Percentiles rank a stretch among this genome's conserved stretches.
Evolutionary conservation across 2,888 invertebrate species (phyloP).

Genomic region (Acanthopleura granulata): DNA sequence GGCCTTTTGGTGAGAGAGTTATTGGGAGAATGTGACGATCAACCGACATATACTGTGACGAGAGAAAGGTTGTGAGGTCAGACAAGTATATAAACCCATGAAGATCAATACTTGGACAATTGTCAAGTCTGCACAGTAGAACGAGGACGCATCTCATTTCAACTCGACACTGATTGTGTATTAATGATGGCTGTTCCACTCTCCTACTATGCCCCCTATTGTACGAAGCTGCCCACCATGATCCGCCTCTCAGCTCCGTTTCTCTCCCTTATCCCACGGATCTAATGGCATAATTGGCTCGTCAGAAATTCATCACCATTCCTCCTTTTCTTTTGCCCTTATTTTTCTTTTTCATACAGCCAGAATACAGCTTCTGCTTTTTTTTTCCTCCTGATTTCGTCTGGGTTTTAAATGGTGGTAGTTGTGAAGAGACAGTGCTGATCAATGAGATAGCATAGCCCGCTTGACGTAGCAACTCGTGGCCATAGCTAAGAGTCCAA

Average conservation of each 20-base stretch:
- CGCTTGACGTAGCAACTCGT: no score
- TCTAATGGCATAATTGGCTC: conserved; percentile 1
- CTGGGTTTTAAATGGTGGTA: no score
- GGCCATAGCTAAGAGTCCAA: no score
- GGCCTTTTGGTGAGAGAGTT: no score
- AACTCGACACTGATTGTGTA: conserved; percentile 3
- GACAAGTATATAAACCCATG: conserved; percentile 3
- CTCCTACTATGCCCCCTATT: neutral
- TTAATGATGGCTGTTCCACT: conserved; percentile 5
- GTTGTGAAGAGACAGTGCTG: no score
- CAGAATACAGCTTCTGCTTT: no score
- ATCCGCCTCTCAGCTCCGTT: neutral
- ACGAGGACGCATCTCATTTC: neutral
- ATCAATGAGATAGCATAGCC: no score
- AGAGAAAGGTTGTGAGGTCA: neutral
- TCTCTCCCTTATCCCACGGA: neutral
- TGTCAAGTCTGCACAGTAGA: conserved; percentile 10
- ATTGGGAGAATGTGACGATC: no score
- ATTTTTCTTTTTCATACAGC: no score
- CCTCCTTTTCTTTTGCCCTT: no score
- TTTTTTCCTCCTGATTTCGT: no score
- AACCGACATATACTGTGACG: neutral
- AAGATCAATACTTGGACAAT: conserved; percentile 16
- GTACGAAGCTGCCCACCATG: neutral
- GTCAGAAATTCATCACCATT: conserved; percentile 6